These are phyloP conservation scores for Tinea pellionella DNA, from an alignment of 2,888 invertebrate species.

Conservation along the genomic window DNA sequence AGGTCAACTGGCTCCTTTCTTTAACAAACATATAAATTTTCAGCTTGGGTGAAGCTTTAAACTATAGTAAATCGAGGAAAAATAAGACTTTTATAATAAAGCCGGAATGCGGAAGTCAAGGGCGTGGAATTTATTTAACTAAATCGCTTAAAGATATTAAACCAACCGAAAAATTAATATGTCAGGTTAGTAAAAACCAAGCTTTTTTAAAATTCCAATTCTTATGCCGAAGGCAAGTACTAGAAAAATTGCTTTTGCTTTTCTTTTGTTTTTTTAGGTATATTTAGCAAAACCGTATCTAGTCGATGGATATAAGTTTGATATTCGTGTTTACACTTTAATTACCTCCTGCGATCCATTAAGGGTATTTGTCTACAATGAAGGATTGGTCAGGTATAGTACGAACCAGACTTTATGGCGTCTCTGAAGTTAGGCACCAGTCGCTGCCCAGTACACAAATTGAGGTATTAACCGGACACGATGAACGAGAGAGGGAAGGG, in stretches of 20 bases:
- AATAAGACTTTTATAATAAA: conserved; percentile 88
- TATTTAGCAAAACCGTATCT: conserved; percentile 78
- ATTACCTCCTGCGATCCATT: conserved; percentile 93
- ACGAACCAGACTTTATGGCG: too few species aligned
- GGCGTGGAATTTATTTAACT: conserved; percentile 88
- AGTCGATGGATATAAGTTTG: conserved; percentile 93
- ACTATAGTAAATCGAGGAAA: conserved; percentile 76
- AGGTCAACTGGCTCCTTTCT: too few species aligned
- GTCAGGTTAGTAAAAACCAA: conserved; percentile 81
- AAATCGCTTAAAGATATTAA: conserved; percentile 83
- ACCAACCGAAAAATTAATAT: conserved; percentile 85
- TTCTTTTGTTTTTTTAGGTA: conserved; percentile 34
- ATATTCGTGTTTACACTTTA: conserved; percentile 87
- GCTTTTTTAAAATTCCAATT: too few species aligned
- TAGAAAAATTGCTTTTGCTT: too few species aligned
- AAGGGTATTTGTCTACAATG: conserved; percentile 89
- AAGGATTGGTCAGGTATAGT: conserved; percentile 88
- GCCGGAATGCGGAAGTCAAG: conserved; percentile 92
- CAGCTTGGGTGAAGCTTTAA: conserved; percentile 79
- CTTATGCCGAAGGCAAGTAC: too few species aligned
- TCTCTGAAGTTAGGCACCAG: too few species aligned
- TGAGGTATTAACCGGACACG: too few species aligned
- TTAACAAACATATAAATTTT: conserved; percentile 17
- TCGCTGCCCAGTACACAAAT: too few species aligned
- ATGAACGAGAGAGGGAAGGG: too few species aligned